Evolutionary conservation across 2,113 vertebrate genomes (phyloP), one percentile per base, ranked within the genome.

Genomic region (Thamnaconus septentrionalis): DNA sequence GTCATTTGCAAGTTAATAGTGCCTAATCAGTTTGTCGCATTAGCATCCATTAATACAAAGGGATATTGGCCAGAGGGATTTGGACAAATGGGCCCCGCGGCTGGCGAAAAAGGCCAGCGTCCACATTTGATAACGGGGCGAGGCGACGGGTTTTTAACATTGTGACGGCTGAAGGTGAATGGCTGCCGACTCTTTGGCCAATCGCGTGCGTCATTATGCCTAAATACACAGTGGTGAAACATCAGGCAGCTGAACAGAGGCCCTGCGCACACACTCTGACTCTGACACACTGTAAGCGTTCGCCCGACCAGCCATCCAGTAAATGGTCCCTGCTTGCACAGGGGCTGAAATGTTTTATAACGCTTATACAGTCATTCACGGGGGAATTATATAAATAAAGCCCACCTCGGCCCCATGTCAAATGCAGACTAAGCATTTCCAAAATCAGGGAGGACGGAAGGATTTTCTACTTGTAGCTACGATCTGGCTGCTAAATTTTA

Each of bases 1-100:
- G 59, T 84, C 41, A 87, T 88, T 86, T 87, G 83, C 81, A 85
- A 85, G 78, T 88, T 86, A 86, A 89, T 82, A 49, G 76, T 57
- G 66, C 74, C 64, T 88, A 87, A 85, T 87, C 85, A 85, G 78
- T 85, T 82, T 82, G 82, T 79, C 44, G 72, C 69, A 80, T 79
- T 84, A 78, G 76, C 64, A 79, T 52, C 83, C 66, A 72, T 61
- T 82, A 74, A 77, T 72, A 87, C 78, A 84, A 83, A 88, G 59
- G 62, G 69, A 79, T 79, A 63, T 51, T 59, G 76, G 71, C 18
- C 76, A 79, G 55, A 74, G 83, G 74, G 83, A 85, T 81, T 87
- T 81, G 65, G 64, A 85, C 81, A 87, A 87, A 86, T 76, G 66
- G 59, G 62, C 56, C 79, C 80, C 81, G 74, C 66, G 83, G 73